phyloP scores from a whole-genome alignment of 92 coral and sea anemone genomes.

The Parazoanthus darwini region DNA sequence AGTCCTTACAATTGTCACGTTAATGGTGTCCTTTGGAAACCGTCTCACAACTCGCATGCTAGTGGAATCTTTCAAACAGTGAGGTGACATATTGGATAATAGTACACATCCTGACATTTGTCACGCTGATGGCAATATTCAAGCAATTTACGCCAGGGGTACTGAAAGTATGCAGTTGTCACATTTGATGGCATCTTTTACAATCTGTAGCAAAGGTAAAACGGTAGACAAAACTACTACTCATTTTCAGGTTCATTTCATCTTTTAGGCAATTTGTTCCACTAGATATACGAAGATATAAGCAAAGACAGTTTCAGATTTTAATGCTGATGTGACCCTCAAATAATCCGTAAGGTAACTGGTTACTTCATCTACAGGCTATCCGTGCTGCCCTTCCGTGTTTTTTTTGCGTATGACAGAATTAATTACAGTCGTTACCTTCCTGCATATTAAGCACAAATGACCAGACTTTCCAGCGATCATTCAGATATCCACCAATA shows the following conservation, averaged over 20 bases:
- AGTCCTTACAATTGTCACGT: conserved; percentile 58
- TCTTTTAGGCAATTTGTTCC: no score
- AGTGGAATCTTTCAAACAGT: conserved; percentile 60
- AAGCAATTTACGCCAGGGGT: background rate
- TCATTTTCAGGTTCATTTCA: no score
- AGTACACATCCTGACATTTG: conserved; percentile 34
- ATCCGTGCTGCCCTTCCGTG: conserved; percentile 51
- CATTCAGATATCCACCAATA: conserved; percentile 31
- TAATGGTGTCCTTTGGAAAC: conserved; percentile 55
- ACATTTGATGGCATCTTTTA: no score
- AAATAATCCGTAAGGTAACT: conserved; percentile 35
- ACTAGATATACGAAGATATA: no score
- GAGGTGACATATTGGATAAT: no score
- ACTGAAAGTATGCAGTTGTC: background rate
- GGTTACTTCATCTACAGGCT: conserved; percentile 49
- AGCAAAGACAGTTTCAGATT: background rate
- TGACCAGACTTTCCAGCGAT: conserved; percentile 51
- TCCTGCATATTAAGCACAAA: conserved; percentile 47
- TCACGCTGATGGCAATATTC: conserved; percentile 68
- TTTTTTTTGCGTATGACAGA: conserved; percentile 52
- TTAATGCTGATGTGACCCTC: background rate
- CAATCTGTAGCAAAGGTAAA: no score
- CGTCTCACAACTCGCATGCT: conserved; percentile 59
- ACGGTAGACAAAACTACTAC: no score
- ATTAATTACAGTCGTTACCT: conserved; percentile 47